phyloP scores from a whole-genome alignment of 2,797 vertebrate species.

The Spinus pinus region DNA sequence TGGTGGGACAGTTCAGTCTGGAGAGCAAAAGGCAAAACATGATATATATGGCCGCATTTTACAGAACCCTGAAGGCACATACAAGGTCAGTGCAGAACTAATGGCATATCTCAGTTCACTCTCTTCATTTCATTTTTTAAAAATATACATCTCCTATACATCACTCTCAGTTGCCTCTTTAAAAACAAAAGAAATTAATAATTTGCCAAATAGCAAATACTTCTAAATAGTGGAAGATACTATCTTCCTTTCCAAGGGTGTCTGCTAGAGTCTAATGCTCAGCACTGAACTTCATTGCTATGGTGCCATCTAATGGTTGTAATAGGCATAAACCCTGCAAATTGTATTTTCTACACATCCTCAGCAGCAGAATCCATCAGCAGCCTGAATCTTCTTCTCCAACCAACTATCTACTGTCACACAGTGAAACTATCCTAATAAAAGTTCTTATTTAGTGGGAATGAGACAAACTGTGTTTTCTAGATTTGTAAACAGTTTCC shows the following conservation, averaged over 20 bases:
- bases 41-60: not conserved
- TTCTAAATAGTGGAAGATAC: not conserved
- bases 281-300: not conserved
- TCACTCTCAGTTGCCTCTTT: not conserved
- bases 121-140: fast-evolving
- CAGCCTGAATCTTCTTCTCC: not conserved
- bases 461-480: not conserved
- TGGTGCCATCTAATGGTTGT: slow-evolving; percentile 42
- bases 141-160: not conserved
- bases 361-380: not conserved
- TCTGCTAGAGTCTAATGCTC: not conserved
- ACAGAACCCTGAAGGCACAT: not conserved
- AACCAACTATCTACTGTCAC: not conserved
- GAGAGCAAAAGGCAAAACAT: not conserved
- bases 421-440: not conserved
- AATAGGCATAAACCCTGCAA: not conserved
- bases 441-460: not conserved
- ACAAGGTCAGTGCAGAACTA: not conserved
- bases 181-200: not conserved
- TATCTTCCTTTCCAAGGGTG: not conserved
- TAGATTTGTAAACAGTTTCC: not conserved
- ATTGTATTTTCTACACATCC: not conserved
- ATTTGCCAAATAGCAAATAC: not conserved
- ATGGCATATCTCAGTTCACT: not conserved
- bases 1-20: not conserved